These are phyloP conservation scores for Pandemis cinnamomeana DNA, from an alignment of 2,888 invertebrate genomes.

Conservation along the genomic window DNA sequence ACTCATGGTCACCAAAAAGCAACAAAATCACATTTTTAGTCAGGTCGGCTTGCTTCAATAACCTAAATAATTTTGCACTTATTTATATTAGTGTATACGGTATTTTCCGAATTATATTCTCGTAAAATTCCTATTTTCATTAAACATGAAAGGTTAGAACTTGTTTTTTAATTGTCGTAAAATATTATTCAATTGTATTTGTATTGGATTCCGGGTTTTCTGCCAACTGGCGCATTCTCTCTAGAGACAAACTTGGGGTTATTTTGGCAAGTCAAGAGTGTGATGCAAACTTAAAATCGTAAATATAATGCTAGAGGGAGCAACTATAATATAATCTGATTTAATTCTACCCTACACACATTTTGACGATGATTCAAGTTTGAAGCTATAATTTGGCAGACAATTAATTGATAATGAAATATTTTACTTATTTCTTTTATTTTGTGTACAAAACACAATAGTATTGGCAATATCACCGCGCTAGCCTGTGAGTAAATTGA, in stretches of 20 bases:
- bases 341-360: no score
- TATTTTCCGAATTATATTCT: background rate
- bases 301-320: no score
- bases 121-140: background rate
- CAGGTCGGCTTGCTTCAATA: background rate
- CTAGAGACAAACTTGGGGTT: background rate
- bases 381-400: no score
- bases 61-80: background rate
- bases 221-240: constrained; percentile 26
- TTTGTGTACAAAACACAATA: no score
- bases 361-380: no score
- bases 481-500: no score
- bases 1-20: constrained; percentile 11
- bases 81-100: background rate
- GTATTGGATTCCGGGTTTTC: constrained; percentile 40
- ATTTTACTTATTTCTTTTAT: no score
- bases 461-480: no score
- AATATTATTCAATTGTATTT: constrained; percentile 45
- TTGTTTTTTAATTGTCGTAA: constrained; percentile 21
- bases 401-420: no score
- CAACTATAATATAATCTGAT: no score
- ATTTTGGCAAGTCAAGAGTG: background rate
- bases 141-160: constrained; percentile 28
- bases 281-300: background rate
- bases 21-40: constrained; percentile 12